These are phyloP conservation scores for Drosophila arizonae DNA, from an alignment of 1,140 invertebrate species.

Conservation along the genomic window DNA sequence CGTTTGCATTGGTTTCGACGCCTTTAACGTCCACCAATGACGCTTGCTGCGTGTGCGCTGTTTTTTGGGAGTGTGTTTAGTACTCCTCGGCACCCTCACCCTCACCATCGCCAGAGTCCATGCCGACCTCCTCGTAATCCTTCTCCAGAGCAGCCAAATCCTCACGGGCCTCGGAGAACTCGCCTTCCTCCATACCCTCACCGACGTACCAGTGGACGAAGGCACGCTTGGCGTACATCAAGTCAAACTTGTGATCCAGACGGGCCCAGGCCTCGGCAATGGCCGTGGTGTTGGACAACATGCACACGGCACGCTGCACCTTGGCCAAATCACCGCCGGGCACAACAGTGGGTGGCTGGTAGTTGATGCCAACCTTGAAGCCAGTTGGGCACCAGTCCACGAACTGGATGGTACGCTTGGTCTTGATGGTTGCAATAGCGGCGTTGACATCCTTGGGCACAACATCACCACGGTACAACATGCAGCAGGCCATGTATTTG, in stretches of 20 bases:
- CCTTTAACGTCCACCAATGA: constrained; percentile 53
- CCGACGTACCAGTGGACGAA: constrained; percentile 94
- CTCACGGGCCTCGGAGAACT: constrained; percentile 93
- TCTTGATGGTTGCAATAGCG: constrained; percentile 93
- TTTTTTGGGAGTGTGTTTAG: constrained; percentile 75
- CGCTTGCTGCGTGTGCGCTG: constrained; percentile 27
- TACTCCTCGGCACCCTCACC: constrained; percentile 89
- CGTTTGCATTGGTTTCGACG: constrained; percentile 67
- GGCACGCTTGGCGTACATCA: constrained; percentile 92
- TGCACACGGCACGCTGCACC: constrained; percentile 89
- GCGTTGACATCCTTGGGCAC: constrained; percentile 92
- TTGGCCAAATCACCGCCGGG: constrained; percentile 91
- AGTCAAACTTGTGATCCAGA: constrained; percentile 92
- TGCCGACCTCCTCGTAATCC: constrained; percentile 92
- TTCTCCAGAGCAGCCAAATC: constrained; percentile 93
- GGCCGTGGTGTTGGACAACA: constrained; percentile 93
- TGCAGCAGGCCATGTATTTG: constrained; percentile 95
- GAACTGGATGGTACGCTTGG: constrained; percentile 92
- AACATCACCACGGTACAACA: constrained; percentile 90
- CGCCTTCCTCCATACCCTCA: constrained; percentile 93
- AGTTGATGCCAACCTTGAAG: constrained; percentile 92
- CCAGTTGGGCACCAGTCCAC: constrained; percentile 96
- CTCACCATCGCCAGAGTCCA: constrained; percentile 89
- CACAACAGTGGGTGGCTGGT: constrained; percentile 91
- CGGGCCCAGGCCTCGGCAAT: constrained; percentile 91